Evolutionary conservation across 1,140 invertebrate species (phyloP), one percentile per base, ranked within the genome.

Genomic region (Bombus fervidus): DNA sequence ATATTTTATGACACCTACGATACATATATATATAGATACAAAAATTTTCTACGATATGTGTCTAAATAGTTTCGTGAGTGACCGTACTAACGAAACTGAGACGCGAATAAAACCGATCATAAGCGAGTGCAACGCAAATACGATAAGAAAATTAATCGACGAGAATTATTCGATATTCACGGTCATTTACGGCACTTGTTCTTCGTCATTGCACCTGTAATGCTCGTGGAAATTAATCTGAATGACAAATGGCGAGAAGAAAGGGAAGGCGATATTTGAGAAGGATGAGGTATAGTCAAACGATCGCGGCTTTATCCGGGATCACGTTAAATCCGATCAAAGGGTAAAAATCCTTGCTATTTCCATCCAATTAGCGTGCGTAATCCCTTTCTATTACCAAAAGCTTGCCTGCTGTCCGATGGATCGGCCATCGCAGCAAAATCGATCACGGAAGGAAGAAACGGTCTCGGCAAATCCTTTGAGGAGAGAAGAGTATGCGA

Each of bases 381-480:
- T 84, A 84, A 84, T 84, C 83, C 75, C 83, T 84, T 66, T 47
- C 64, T 81, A 79, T 82, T 66, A 69, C 62, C 76, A 62, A 64
- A 64, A 66, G 57, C 79, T n/a, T 41, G 78, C 68, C 68, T 39
- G 31, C 31, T 25, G 15, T 53, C 59, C 13, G 79, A 31, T 34
- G 28, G 62, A 68, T 75, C 79, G 28, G 73, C 4, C 53, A 41
- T 69, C 64, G 15, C 43, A 22, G 47, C 25, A 71, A 31, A 81
- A 75, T 88, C 83, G 79, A 83, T 88, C 72, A 57, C 87, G 87
- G 86, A 76, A 87, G 77, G 62, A 57, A 68, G 53, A 84, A 75
- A 87, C 85, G 43, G 10, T 62, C 59, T 31, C n/a, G 69, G 74
- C 62, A 73, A 62, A 83, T 77, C 66, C 37, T 43, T 66, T 4